Evolutionary conservation across 2,113 vertebrate genomes (phyloP), one percentile per base, ranked within the genome.

Genomic region (Hymenochirus boettgeri): DNA sequence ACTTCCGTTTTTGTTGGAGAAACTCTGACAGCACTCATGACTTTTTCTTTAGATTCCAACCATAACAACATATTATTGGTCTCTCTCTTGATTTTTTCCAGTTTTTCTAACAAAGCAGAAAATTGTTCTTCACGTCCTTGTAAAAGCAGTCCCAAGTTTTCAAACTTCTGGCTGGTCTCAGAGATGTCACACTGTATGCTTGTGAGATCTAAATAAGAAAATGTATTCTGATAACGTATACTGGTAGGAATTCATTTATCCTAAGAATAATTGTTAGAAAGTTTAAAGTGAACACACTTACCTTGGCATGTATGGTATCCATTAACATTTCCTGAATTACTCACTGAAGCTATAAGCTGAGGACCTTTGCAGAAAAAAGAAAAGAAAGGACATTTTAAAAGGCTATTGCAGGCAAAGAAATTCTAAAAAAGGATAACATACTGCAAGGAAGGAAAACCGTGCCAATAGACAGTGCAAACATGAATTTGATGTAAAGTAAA

Each of bases 221-320:
- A 65, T 66, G 69, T 21, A 19, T 19, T 60, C 25, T 10, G 17
- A 45, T 7, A 12, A 58, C 25, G 10, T 22, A 8, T 5, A 3
- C 18, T 50, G 19, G 23, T 50, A 23, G 23, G 22, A 21, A 11
- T 52, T 23, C 12, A 52, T 25, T 25, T 25, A 52, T 3, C 50
- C 22, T 25, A 52, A 25, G 26, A 8, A 10, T 22, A 7, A 15
- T n/a, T 2, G 11, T 12, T 23, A 26, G 8, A 9, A 17, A 55
- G 37, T 35, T 23, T 33, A 15, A 42, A 65, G 22, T 12, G 25
- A 11, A 39, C 29, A 53, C 13, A 24, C 65, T 98, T 92, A 99
- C 96, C 96, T 99, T 96, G 98, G 80, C 94, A 98, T n/a, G 94
- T 97, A 86, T 98, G 95, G 87, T 94, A 96, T 79, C 95, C 96